Evolutionary conservation across 2,888 invertebrate species (phyloP).

Genomic region (Caenorhabditis afra): DNA sequence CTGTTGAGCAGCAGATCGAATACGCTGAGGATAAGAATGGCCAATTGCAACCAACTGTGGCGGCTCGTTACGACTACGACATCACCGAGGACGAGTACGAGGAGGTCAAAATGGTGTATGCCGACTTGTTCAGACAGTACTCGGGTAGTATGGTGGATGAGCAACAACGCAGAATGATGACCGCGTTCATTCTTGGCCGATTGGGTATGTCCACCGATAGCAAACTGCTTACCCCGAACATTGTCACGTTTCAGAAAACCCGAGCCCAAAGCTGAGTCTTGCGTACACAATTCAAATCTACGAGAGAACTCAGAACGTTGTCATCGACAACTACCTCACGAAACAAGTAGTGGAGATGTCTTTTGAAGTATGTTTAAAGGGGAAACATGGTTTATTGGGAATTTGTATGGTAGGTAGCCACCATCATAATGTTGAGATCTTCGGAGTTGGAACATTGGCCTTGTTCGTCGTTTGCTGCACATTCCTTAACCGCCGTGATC

Average conservation of each 20-base stretch:
- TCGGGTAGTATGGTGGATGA: background rate
- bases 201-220: background rate
- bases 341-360: background rate
- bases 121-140: background rate
- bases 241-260: background rate
- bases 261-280: background rate
- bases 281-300: background rate
- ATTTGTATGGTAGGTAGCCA: too few relatives aligned
- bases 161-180: background rate
- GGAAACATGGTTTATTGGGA: too few relatives aligned
- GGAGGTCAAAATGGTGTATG: background rate
- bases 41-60: too few relatives aligned
- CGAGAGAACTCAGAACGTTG: background rate
- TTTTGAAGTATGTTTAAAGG: constrained; percentile 5
- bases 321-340: background rate
- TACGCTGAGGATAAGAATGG: too few relatives aligned
- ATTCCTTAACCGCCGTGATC: too few relatives aligned
- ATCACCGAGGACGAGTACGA: background rate
- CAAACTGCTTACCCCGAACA: background rate
- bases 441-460: too few relatives aligned
- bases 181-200: background rate
- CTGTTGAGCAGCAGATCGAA: too few relatives aligned
- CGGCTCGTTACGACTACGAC: too few relatives aligned
- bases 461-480: too few relatives aligned
- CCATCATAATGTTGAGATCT: too few relatives aligned